Evolutionary conservation across 2,888 invertebrate genomes (phyloP).

Genomic region (Osmoderma eremita): DNA sequence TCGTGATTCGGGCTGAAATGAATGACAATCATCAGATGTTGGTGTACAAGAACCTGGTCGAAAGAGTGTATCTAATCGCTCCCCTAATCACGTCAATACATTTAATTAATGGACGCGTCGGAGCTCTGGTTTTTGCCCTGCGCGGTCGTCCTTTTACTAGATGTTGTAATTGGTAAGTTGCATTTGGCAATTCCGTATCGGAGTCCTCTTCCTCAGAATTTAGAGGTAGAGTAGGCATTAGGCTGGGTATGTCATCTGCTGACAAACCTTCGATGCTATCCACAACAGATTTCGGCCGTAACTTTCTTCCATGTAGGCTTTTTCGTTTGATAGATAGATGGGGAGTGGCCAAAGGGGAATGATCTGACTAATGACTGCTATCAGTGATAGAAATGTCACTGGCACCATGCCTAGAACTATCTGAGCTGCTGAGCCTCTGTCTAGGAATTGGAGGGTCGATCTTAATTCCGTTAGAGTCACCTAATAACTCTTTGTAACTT

Average conservation of each 20-base stretch:
- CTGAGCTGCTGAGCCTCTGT: conserved; percentile 62
- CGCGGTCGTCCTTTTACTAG: conserved; percentile 86
- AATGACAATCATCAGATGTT: conserved; percentile 74
- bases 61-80: conserved; percentile 80
- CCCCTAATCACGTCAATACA: conserved; percentile 66
- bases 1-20: conserved; percentile 69
- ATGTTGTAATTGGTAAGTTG: conserved; percentile 83
- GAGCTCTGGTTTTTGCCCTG: conserved; percentile 88
- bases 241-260: conserved; percentile 87
- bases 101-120: conserved; percentile 78
- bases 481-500: conserved; percentile 79
- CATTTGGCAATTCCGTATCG: conserved; percentile 84
- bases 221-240: conserved; percentile 71
- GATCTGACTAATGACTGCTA: conserved; percentile 68
- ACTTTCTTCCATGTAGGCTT: conserved; percentile 79
- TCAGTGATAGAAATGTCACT: conserved; percentile 65
- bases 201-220: conserved; percentile 81
- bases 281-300: conserved; percentile 92
- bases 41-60: conserved; percentile 77
- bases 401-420: conserved; percentile 62
- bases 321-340: conserved; percentile 80
- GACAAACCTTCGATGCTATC: conserved; percentile 84
- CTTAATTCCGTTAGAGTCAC: conserved; percentile 71
- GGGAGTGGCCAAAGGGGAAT: conserved; percentile 78
- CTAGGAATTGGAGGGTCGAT: conserved; percentile 63